Base-by-base conservation (phyloP, 2,797 vertebrate genomes). In the Natrix natrix region DNA sequence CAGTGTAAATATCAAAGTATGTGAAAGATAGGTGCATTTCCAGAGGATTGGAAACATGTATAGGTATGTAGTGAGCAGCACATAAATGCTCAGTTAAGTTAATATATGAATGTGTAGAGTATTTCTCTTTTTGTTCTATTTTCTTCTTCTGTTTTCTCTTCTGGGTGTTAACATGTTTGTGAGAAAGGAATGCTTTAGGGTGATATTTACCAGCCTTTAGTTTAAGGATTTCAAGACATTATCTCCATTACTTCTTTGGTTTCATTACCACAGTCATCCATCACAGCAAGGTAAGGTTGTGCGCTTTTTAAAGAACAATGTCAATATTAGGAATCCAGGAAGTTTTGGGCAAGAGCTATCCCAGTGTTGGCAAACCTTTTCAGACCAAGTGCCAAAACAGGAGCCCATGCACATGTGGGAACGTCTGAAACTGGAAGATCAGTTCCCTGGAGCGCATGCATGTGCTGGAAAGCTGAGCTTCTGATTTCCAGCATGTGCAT, bases 181-280 rank as follows among this genome's bases (percentile, higher is more conserved):
- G n/a, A 54, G 43, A 90, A 90, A 86, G n/a, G 26, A 5, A 43
- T 1, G 28, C 61, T 14, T 61, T 55, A 8, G 48, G 2, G 8
- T 2, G 1, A 86, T 61, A 90, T 90, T 55, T 57, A 54, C 17
- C 63, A n/a, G 13, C 5, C 63, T n/a, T 66, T 66, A 66, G 11
- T 66, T 12, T 66, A 66, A 2, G 4, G 4, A 14, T 66, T 66
- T 66, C 63, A 66, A 28, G 60, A 11, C 28, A 87, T 96, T 96
- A 99, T 99, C 98, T 98, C 97, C n/a, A 98, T 93, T 74, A 96
- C 95, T 14, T 96, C 96, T 87, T 59, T 96, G 60, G 97, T 98
- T 91, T 98, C 97, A 37, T 98, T 97, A 28, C 96, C 96, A 89
- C 99, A 99, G 95, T 98, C 98, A 92, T 99, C 98, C 0, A 92